Evolutionary conservation across 2,113 vertebrate species (phyloP), one percentile per base, ranked within the genome.

Genomic region (Albula glossodonta): DNA sequence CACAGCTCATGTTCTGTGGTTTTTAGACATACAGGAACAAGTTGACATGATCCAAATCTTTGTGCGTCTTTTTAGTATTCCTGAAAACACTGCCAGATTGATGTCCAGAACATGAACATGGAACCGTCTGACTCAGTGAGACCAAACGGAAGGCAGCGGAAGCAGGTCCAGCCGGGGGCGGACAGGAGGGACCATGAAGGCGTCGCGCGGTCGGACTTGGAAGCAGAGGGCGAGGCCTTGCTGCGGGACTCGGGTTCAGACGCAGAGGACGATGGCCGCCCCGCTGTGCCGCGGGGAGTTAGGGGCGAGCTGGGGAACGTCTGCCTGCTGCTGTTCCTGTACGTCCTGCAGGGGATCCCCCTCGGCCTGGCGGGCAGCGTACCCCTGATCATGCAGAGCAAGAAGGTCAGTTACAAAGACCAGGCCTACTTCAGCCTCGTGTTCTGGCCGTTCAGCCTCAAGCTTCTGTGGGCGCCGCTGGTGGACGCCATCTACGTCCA

Each of bases 361-460:
- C 90, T 99, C 86, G 98, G 98, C 74, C 95, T 99, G 86, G 98
- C 97, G 3, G 98, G 98, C 11, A 99, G 98, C 92, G 96, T 99
- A 49, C 98, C 98, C 0, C 94, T 99, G 84, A 97, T 99, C 87
- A 87, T 99, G 90, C 98, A 99, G 92, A 96, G 97, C 92, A 97
- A 96, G 90, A 97, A 86, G 0, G 96, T 97, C 79, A 99, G 98
- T 93, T 99, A 99, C 91, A 98, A 92, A 19, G 97, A 99, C 92
- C 98, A 99, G 89, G 98, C 98, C 51, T 97, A 97, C 91, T 99
- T 99, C 92, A 99, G 98, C 92, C 96, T 99, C 15, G 98, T 99
- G 57, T 99, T 99, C 87, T 99, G 98, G 98, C 98, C 98, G 0
- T 99, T 99, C 89, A 99, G 98, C 78, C 96, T 99, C 79, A 99